phyloP scores from a whole-genome alignment of 2,797 vertebrate genomes.

The Sebastiscus albofasciatus region DNA sequence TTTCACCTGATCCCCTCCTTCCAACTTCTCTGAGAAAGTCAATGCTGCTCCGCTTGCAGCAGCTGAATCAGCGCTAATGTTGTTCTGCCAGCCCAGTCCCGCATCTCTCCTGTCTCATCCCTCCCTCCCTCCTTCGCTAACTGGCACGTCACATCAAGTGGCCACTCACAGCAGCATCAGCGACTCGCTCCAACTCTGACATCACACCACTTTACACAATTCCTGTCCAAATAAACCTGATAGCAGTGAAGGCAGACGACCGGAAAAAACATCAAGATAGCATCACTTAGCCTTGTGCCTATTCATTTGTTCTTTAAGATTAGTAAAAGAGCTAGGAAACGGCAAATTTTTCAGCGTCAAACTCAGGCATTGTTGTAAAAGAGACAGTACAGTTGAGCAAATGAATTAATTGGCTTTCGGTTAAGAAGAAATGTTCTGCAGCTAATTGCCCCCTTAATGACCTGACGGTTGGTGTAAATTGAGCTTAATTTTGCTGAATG shows the following conservation, averaged over 20 bases:
- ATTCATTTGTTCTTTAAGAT: constrained; percentile 7
- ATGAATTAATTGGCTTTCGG: neutral
- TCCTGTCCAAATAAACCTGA: constrained; percentile 51
- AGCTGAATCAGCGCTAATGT: constrained; percentile 82
- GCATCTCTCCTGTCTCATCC: constrained; percentile 43
- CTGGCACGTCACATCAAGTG: constrained; percentile 65
- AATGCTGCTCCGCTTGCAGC: constrained; percentile 67
- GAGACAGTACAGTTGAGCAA: neutral
- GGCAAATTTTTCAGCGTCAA: neutral
- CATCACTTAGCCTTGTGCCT: neutral
- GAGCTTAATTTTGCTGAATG: constrained; percentile 18
- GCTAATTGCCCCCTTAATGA: constrained; percentile 35
- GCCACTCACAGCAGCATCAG: constrained; percentile 52
- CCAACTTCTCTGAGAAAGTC: constrained; percentile 73
- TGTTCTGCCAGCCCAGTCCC: constrained; percentile 51
- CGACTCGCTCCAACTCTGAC: constrained; percentile 51
- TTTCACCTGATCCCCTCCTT: constrained; percentile 51
- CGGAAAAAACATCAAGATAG: neutral
- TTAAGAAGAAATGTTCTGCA: constrained; percentile 20
- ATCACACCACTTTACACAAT: constrained; percentile 56
- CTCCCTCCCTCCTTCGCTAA: constrained; percentile 14
- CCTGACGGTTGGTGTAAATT: neutral
- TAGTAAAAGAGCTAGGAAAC: neutral
- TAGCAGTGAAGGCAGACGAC: constrained; percentile 8
- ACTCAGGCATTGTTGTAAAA: neutral